Base-by-base conservation (phyloP, 2,888 invertebrate genomes). In the Falcaria lacertinaria region DNA sequence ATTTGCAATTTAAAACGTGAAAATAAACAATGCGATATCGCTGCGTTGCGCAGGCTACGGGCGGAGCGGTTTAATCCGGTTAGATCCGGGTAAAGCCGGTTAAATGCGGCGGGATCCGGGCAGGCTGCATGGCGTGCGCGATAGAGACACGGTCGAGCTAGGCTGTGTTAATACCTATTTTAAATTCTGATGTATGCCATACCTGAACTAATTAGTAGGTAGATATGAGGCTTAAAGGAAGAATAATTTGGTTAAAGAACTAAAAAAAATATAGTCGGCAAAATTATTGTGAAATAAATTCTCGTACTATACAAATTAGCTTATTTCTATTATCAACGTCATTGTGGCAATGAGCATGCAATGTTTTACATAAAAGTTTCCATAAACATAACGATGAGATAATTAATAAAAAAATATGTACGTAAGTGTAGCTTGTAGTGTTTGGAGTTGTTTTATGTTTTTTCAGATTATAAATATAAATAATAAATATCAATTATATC, bases 101-200 rank as follows among this genome's bases (percentile, higher is more conserved):
- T 72, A 71, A 73, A 77, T 75, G 64, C 74, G 64, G 57, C 56
- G 48, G 54, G 55, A 67, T 64, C 68, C 62, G 66, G 64, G 43
- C 52, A n/a, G 52, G 61, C 62, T 64, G 60, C 63, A 69, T 68
- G 74, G 69, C 47, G 64, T 56, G 60, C 61, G 71, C 74, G 82
- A 80, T 82, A n/a, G n/a, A n/a, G n/a, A 83, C 78, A 78, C 60
- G 53, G 15, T 64, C 71, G 66, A 70, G 72, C 77, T 67, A 71
- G 76, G 67, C 73, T 72, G 82, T 80, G 85, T 74, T 89, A 90
- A 89, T 85, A 85, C 85, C 78, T 68, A 70, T 81, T 89, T 87
- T 86, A 87, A 89, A 87, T 84, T 80, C 78, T 80, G 81, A 82
- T 85, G 83, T 82, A 80, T 73, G 74, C 74, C 69, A 59, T 66